Evolutionary conservation across 2,888 invertebrate genomes (phyloP), one percentile per base, ranked within the genome.

Genomic region (Gryllus longicercus): DNA sequence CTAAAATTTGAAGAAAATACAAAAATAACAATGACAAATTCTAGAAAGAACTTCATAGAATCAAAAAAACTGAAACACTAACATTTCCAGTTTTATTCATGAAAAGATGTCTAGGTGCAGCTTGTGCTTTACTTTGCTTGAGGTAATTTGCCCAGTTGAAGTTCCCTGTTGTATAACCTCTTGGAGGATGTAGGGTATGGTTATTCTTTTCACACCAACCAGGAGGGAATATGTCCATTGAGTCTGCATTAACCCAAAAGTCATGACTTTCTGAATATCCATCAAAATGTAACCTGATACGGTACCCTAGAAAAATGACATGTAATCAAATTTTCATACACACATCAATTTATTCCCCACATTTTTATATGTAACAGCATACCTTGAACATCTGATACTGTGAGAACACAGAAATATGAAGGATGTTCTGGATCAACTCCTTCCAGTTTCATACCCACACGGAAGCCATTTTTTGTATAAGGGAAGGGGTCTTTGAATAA

Each of bases 351-450:
- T 8, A 38, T 38, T 38, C 38, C 38, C 0, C 0, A 12, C 16
- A 18, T 63, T 63, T 63, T n/a, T 5, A 8, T 18, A 10, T 63
- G n/a, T n/a, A 63, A 63, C 4, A 18, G 12, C 63, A 81, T 83
- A 87, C 89, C 90, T 83, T 87, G 86, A 78, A 94, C 92, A 86
- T 95, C 95, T 1, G 93, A 92, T 50, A 98, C 93, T 1, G 94
- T 94, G 79, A 96, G 91, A 49, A 96, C 96, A 86, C 97, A 97
- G 86, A 96, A 96, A 81, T 95, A 88, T 0, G 95, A 93, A 80
- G 96, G 96, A 87, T 96, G 95, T 85, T 93, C 93, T 0, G 97
- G 98, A 88, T 98, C 98, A 76, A 97, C 94, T 3, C 96, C 97
- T 88, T 98, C 98, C 84, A 98, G 86, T 84, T 95, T 94, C 95